Conservation (phyloP, 2,888 invertebrate genomes). For the Rotaria macrura region DNA sequence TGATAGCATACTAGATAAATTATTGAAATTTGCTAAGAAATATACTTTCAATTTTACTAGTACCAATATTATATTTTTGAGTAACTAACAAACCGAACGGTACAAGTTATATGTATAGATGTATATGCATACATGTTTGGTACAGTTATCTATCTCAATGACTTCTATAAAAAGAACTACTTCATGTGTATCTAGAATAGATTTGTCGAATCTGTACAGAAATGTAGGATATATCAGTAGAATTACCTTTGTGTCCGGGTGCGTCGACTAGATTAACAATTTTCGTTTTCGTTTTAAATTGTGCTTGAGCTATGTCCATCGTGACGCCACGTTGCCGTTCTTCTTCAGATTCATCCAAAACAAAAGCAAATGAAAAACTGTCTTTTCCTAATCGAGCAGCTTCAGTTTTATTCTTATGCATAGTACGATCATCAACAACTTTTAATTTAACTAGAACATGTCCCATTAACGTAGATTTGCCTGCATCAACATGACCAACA, state of each 20-base stretch:
- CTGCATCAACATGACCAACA: conserved; percentile 90
- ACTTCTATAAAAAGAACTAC: too few species aligned
- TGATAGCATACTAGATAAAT: too few species aligned
- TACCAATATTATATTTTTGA: too few species aligned
- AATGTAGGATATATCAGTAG: conserved; percentile 45
- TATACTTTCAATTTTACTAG: too few species aligned
- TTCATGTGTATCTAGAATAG: neutral
- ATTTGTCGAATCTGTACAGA: conserved; percentile 56
- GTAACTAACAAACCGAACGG: too few species aligned
- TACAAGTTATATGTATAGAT: too few species aligned
- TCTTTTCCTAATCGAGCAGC: conserved; percentile 88
- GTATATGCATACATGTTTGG: too few species aligned
- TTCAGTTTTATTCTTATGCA: conserved; percentile 95
- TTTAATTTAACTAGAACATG: conserved; percentile 64
- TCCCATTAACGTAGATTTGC: conserved; percentile 93
- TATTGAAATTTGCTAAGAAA: too few species aligned
- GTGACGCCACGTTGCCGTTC: conserved; percentile 87
- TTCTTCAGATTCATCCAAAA: conserved; percentile 93
- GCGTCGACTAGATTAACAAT: conserved; percentile 69
- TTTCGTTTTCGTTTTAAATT: conserved; percentile 77
- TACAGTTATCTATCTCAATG: too few species aligned
- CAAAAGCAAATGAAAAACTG: conserved; percentile 97
- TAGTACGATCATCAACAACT: conserved; percentile 62
- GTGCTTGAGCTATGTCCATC: conserved; percentile 89
- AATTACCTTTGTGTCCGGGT: conserved; percentile 75